Base-by-base conservation (phyloP, 2,888 invertebrate species). In the Loripinus fragilis region DNA sequence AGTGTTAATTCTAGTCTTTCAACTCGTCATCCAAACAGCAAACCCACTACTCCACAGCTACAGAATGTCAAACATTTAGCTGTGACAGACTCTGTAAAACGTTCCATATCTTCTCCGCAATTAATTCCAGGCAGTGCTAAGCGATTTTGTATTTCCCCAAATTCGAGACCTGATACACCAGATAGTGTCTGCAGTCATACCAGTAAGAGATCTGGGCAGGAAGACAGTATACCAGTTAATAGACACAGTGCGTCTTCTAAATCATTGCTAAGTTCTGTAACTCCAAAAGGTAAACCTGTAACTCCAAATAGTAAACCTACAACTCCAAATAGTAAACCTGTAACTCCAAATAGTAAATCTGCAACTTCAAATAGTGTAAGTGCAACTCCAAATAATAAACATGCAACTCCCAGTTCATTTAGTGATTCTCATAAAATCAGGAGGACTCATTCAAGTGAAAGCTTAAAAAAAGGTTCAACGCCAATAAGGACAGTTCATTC, bases 1-100 rank as follows among this genome's bases (percentile, higher is more conserved):
- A 80, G 77, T 86, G 86, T 82, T 71, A 84, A 84, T 75, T 87
- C 88, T 88, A 88, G 88, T 88, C 88, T 86, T 84, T 83, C 86
- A 80, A 74, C 75, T 74, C 83, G 74, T 78, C 83, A 79, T 74
- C 82, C 71, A 71, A 71, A 55, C 74, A 80, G 79, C 71, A 79
- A 83, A 78, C 82, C 76, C 67, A 76, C 50, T 74, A 80, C 84
- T 65, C 84, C 81, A 75, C 75, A 81, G 71, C 81, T 50, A 28
- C 67, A 74, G 41, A 81, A 70, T 68, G 74, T 41, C 71, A 80
- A 74, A 74, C 75, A 75, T 50, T 30, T 48, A 17, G 33, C 64
- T 45, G 66, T 70, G n/a, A 75, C 80, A n/a, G 74, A 80, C 41
- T 67, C 76, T 33, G 67, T 74, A 7, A 84, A 81, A 66, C 78